Percentiles rank a stretch among this genome's conserved stretches.
Conservation (phyloP, 2,113 vertebrate genomes). For the Saimiri boliviensis region DNA sequence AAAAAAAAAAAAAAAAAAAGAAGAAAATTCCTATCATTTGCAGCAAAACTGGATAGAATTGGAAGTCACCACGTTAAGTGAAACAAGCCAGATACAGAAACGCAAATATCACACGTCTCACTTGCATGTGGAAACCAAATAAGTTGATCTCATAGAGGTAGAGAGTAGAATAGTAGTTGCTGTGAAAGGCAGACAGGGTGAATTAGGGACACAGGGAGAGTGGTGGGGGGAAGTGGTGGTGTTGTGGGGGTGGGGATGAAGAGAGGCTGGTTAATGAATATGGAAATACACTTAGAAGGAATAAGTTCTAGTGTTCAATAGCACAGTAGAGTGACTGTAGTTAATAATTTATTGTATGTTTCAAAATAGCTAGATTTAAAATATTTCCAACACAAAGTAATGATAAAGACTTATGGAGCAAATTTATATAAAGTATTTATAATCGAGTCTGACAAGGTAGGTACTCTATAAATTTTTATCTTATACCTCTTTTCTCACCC, state of each 20-base stretch:
- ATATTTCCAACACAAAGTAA: neutral
- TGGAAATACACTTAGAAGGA: neutral
- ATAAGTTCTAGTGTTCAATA: neutral
- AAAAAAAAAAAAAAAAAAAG: no score
- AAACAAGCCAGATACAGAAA: neutral
- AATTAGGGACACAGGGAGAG: neutral
- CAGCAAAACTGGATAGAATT: neutral
- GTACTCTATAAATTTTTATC: neutral
- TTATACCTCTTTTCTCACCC: neutral
- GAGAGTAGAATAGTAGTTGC: neutral
- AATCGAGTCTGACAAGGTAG: neutral
- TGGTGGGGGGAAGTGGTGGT: neutral
- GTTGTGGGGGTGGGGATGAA: neutral
- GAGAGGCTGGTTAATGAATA: neutral
- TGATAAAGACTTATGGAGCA: neutral
- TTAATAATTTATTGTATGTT: neutral
- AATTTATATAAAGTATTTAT: neutral
- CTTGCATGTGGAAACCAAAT: neutral
- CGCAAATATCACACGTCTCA: neutral
- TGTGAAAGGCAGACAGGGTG: neutral
- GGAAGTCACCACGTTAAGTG: neutral
- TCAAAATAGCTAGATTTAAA: neutral
- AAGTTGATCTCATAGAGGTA: neutral
- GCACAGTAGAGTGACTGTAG: neutral
- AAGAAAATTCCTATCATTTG: neutral